A percentile compares a stretch with the other conserved stretches of the same genome.
Conservation (phyloP, 2,797 vertebrate species). For the Pipistrellus nathusii region DNA sequence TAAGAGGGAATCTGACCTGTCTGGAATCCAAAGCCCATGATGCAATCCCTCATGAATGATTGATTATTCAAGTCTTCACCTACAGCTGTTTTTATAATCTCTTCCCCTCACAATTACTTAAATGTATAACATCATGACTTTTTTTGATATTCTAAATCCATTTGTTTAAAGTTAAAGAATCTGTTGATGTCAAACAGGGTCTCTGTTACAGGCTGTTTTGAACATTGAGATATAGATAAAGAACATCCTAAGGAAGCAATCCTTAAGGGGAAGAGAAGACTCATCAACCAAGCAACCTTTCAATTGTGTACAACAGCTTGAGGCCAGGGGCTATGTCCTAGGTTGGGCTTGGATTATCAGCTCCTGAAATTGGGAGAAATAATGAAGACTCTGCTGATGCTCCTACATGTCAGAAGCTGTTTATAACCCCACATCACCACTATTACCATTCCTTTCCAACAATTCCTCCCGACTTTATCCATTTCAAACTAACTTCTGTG, state of each 20-base stretch:
- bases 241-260: not conserved
- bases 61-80: not conserved
- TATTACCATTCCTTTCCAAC: not conserved
- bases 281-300: not conserved
- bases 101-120: not conserved
- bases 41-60: not conserved
- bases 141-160: not conserved
- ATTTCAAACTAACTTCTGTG: not conserved
- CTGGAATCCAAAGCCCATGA: not conserved
- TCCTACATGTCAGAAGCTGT: not conserved
- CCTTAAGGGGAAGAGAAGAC: not conserved
- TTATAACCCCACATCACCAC: not conserved
- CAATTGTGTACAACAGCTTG: rapidly evolving
- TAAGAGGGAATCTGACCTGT: not conserved
- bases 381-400: not conserved
- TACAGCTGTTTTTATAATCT: not conserved
- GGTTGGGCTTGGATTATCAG: not conserved
- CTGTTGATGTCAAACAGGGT: not conserved
- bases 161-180: not conserved
- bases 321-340: not conserved
- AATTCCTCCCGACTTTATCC: not conserved
- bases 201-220: not conserved
- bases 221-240: conserved; percentile 10
- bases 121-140: not conserved
- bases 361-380: not conserved